Percentiles rank a stretch among this genome's conserved stretches.
These are phyloP conservation scores for Drosophila orena DNA, from an alignment of 1,140 invertebrate species.

Conservation along the genomic window DNA sequence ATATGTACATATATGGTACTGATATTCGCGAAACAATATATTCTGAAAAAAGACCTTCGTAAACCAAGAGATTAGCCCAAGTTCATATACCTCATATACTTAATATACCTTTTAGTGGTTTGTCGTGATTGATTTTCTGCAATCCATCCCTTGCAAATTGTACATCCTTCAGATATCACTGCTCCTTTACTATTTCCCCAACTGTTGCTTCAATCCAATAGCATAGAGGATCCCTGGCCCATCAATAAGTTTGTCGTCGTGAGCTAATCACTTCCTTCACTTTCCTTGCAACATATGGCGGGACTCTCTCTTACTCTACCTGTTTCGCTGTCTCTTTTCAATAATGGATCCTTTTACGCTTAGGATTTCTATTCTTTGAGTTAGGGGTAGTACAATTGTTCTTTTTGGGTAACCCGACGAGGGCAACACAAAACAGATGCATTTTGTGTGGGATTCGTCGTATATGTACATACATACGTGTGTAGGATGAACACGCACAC, in stretches of 20 bases:
- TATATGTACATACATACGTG: constrained; percentile 10
- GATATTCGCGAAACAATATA: no score
- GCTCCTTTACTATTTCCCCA: constrained; percentile 9
- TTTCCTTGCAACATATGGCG: constrained; percentile 49
- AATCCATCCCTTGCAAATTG: background rate
- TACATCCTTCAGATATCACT: constrained; percentile 16
- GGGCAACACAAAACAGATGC: constrained; percentile 71
- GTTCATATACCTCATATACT: background rate
- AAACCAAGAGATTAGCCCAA: no score
- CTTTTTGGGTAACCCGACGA: constrained; percentile 44
- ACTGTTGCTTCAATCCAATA: constrained; percentile 33
- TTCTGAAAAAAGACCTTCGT: no score
- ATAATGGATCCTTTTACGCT: constrained; percentile 77
- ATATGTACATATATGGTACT: no score
- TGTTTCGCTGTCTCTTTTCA: constrained; percentile 9
- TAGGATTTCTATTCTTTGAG: constrained; percentile 45
- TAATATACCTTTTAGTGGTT: no score
- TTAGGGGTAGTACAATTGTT: constrained; percentile 48
- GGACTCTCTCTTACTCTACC: constrained; percentile 1
- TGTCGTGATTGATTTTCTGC: background rate
- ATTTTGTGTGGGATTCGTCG: constrained; percentile 41
- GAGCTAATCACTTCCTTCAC: constrained; percentile 69
- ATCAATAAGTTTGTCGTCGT: constrained; percentile 69
- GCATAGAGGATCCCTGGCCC: constrained; percentile 8
- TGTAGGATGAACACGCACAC: constrained; percentile 41